Evolutionary conservation across 1,140 invertebrate genomes (phyloP), one percentile per base, ranked within the genome.

Genomic region (Bombus waltoni): DNA sequence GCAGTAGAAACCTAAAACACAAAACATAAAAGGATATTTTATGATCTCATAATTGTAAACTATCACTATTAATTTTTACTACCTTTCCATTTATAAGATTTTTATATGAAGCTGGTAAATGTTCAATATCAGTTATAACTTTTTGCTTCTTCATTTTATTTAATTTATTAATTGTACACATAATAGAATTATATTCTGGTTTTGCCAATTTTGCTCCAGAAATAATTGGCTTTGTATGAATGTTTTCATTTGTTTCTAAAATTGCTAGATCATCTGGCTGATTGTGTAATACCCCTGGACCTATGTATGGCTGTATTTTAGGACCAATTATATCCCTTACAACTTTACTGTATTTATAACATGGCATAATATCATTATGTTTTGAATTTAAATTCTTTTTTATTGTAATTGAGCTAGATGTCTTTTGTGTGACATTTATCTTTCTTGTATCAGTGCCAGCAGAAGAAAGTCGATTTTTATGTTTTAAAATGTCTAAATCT

Each of bases 151-250:
- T 81, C 8, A 90, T 74, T 82, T 93, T 78, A 15, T 92, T 89
- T 15, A 95, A 85, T 80, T 93, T 93, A 78, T 91, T 92, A 32
- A 95, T 92, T 10, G 91, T 93, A 53, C 78, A 86, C 38, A 92
- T 84, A 38, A 93, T 93, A 13, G 94, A 94, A 89, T 95, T 95
- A 59, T 93, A 94, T 75, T 94, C 91, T 11, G 94, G 94, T 42
- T 86, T 86, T 22, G 65, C 66, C 13, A 95, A 78, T 87, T 88
- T 87, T 57, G 90, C 78, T 13, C 62, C 87, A 70, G 83, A 74
- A 42, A 73, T 13, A 79, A 83, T 68, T 42, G 35, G 4, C 57
- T 75, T 76, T 25, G 28, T 4, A 10, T 32, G 59, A 71, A 5
- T 4, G 47, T 13, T 80, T 66, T 88, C 57, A 71, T 78, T 62